Evolutionary conservation across 1,140 invertebrate species (phyloP), one percentile per base, ranked within the genome.

Genomic region (Apis laboriosa): DNA sequence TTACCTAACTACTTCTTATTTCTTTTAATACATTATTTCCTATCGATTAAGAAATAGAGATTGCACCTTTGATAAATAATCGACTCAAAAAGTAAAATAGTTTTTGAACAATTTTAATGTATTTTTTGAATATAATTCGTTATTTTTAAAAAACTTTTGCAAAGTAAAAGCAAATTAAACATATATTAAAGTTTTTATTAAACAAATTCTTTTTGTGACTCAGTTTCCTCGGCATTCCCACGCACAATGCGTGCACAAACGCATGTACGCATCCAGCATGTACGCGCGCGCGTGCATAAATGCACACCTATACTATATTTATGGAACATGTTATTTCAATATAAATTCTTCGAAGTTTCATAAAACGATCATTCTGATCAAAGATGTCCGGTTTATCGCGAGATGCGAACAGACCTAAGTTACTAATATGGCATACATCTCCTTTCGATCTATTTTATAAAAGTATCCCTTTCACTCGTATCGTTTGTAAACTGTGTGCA

Each of bases 261-360:
- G 75, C 60, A 72, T 78, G 81, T 51, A 83, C 81, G 76, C 66
- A 72, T 70, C 21, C 49, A 15, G 60, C 75, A 78, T 34, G 34
- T 34, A 34, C 76, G 80, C 74, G 81, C 81, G 81, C 81, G 81
- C 81, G 67, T 72, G 81, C 81, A 83, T 64, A 71, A 77, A 83
- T 78, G 81, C 28, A 83, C 53, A 72, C 60, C 75, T 60, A 66
- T 77, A 71, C 81, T 83, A 34, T 64, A 82, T 83, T 77, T 77
- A 71, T 60, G 28, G 68, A 70, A 64, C 76, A 78, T 49, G 67
- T 77, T 71, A 56, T 68, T 64, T 83, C 60, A 34, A 72, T 68
- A 58, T 11, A 28, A 71, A 71, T 66, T 71, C 63, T n/a, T 8
- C 2, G 51, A 83, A 72, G 34, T 78, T 58, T 56, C 34, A 17